Evolutionary conservation across 2,888 invertebrate species (phyloP).

Genomic region (Timema podura): DNA sequence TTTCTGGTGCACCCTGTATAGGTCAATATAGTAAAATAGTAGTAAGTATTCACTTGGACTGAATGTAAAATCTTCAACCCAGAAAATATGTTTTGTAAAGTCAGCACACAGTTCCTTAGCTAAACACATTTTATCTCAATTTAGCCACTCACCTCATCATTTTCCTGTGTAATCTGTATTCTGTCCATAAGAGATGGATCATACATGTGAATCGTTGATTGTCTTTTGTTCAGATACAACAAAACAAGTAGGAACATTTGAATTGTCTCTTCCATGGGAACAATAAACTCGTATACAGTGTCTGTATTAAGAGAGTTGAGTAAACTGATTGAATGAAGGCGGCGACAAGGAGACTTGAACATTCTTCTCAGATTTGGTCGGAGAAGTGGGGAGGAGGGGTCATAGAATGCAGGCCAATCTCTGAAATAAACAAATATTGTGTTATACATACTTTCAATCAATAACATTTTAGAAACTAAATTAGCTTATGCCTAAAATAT

Average conservation of each 20-base stretch:
- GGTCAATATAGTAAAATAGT: no score
- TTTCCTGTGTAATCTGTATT: slow-evolving; percentile 36
- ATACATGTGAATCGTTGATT: not conserved
- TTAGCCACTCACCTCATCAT: slow-evolving; percentile 33
- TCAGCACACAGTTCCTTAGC: no score
- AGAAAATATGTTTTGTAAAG: no score
- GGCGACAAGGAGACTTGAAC: slow-evolving; percentile 41
- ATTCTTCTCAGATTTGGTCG: slow-evolving; percentile 43
- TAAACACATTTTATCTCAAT: not conserved
- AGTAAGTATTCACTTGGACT: no score
- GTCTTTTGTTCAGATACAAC: slow-evolving; percentile 17
- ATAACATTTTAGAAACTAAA: slow-evolving; percentile 22
- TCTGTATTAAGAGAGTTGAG: not conserved
- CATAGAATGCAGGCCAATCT: slow-evolving; percentile 54
- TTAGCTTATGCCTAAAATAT: not conserved
- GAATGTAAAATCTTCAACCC: no score
- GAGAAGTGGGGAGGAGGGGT: slow-evolving; percentile 57
- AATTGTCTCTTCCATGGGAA: slow-evolving; percentile 26
- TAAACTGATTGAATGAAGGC: slow-evolving; percentile 29
- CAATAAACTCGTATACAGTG: slow-evolving; percentile 23
- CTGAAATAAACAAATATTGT: slow-evolving; percentile 37
- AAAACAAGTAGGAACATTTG: slow-evolving; percentile 30
- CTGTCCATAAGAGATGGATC: slow-evolving; percentile 39
- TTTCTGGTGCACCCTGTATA: no score
- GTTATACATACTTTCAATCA: slow-evolving; percentile 31